Evolutionary conservation across 2,888 invertebrate genomes (phyloP), one percentile per base, ranked within the genome.

Genomic region (Sminthurinus aureus): DNA sequence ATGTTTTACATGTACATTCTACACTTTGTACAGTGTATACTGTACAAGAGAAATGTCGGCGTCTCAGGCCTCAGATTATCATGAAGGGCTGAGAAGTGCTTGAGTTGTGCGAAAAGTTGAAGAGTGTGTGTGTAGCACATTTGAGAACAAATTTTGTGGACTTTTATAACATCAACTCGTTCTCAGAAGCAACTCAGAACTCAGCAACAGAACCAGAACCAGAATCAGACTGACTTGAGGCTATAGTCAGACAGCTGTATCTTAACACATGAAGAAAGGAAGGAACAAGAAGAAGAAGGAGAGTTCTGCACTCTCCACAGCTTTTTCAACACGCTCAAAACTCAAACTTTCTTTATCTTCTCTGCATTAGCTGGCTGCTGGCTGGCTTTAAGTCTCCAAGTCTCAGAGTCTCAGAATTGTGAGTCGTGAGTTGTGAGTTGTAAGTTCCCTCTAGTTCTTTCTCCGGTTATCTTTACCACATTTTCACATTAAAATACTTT

Each of bases 91-190:
- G 87, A 87, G 86, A 87, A 87, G 87, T 86, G 86, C 87, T 86
- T 87, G 86, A 87, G 87, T 86, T 87, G 86, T 87, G 86, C 85
- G 87, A 87, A 87, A 87, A 87, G 87, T 87, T 87, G 87, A 87
- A 86, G 86, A 86, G 86, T 86, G 85, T 86, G 86, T 85, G 86
- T 86, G 85, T 86, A 84, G 84, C 85, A 86, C 85, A 86, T 87
- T 87, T 85, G 83, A 85, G 69, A 81, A 77, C 71, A 75, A 81
- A 81, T 74, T 73, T 81, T 4, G 12, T 81, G 73, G 81, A 75
- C 73, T 75, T 81, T 81, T 81, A 64, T 22, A 71, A 73, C 81
- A 79, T 79, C 71, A 78, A 71, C 80, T 69, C 71, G 58, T 81
- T 64, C 82, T 73, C 79, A 38, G 38, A 38, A n/a, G n/a, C n/a